Percentiles rank a stretch among this genome's conserved stretches.
phyloP scores from a whole-genome alignment of 2,888 invertebrate species.

The Diarsia brunnea region DNA sequence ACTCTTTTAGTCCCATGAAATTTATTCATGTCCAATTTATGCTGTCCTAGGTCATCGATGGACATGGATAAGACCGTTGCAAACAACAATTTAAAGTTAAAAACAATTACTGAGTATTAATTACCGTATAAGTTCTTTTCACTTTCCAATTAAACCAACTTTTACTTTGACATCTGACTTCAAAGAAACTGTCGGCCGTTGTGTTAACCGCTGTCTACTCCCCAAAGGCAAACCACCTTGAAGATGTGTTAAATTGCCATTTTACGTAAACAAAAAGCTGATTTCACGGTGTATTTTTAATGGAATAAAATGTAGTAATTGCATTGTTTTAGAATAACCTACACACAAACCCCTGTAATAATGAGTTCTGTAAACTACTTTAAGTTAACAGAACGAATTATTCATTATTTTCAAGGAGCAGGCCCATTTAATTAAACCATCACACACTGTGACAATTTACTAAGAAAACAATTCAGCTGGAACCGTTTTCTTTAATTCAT shows the following conservation, averaged over 20 bases:
- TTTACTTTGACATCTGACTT: background rate
- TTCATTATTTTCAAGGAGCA: too few relatives aligned
- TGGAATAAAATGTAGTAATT: conserved; percentile 17
- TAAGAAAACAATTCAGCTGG: conserved; percentile 27
- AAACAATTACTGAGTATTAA: background rate
- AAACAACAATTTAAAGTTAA: background rate
- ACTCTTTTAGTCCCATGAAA: too few relatives aligned
- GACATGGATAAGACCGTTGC: too few relatives aligned
- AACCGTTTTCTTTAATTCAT: background rate
- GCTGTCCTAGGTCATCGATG: too few relatives aligned
- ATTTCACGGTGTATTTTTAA: conserved; percentile 14
- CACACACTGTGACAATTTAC: conserved; percentile 2
- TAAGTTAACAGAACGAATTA: too few relatives aligned
- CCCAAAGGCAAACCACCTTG: too few relatives aligned
- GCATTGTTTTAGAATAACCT: background rate
- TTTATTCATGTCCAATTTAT: too few relatives aligned
- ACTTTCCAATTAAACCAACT: background rate
- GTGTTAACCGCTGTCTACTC: conserved; percentile 3
- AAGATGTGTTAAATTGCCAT: conserved; percentile 10
- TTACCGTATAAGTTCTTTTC: background rate
- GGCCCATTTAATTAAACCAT: conserved; percentile 24
- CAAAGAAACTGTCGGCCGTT: background rate
- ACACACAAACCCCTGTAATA: background rate
- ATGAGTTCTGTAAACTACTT: too few relatives aligned
- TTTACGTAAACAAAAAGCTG: conserved; percentile 1